These are phyloP conservation scores for Drosophila leontia DNA, from an alignment of 1,140 invertebrate species.

Conservation along the genomic window DNA sequence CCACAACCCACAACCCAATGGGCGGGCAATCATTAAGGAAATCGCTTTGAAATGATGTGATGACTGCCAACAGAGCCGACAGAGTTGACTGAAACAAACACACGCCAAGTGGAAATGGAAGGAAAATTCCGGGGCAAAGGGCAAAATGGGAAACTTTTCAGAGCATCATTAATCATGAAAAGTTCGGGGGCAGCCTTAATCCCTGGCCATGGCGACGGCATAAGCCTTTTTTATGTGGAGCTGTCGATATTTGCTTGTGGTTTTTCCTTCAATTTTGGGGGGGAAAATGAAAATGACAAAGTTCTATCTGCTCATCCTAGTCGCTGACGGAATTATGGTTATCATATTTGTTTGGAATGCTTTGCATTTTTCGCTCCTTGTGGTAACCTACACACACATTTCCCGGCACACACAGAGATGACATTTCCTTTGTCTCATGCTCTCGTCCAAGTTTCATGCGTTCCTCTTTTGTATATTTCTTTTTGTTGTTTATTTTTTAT, in stretches of 20 bases:
- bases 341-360: constrained; percentile 82
- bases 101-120: constrained; percentile 2
- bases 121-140: constrained; percentile 22
- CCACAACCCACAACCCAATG: constrained; percentile 11
- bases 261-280: constrained; percentile 60
- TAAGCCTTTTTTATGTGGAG: constrained; percentile 55
- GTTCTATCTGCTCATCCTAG: constrained; percentile 22
- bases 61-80: constrained; percentile 39
- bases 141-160: constrained; percentile 58
- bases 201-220: constrained; percentile 52
- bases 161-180: constrained; percentile 76
- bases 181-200: constrained; percentile 69
- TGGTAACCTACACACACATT: constrained; percentile 52
- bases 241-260: constrained; percentile 76
- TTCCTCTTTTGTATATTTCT: constrained; percentile 26
- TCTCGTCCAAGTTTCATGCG: constrained; percentile 46
- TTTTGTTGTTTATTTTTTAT: constrained; percentile 6
- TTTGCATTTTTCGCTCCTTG: constrained; percentile 59
- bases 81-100: constrained; percentile 47
- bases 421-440: constrained; percentile 73
- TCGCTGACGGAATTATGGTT: constrained; percentile 63
- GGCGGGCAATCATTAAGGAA: constrained; percentile 58
- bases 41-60: constrained; percentile 58
- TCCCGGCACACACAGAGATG: constrained; percentile 43
- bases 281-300: constrained; percentile 60